Base-by-base conservation (phyloP, 2,113 vertebrate species). In the Daubentonia madagascariensis region DNA sequence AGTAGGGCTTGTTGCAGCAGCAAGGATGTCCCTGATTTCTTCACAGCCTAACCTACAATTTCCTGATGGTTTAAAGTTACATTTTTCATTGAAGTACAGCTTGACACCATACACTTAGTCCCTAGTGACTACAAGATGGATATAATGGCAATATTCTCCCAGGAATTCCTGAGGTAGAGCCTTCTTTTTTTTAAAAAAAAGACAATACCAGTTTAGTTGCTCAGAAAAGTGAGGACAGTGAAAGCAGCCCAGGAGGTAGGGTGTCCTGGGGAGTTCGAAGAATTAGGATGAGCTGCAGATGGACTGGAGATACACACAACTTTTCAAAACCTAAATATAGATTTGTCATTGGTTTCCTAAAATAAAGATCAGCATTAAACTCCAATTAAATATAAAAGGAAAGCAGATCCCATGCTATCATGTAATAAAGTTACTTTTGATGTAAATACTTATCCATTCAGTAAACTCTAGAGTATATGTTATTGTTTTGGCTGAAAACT, bases 381-480 rank as follows among this genome's bases (percentile, higher is more conserved):
- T 93, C 90, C 97, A 98, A 57, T 12, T 48, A 98, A 96, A 83
- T 81, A 97, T 50, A 95, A 52, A 97, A 95, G 52, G 45, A 96
- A 98, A 96, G 96, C 25, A 97, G 78, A 84, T 85, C 96, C 96
- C 32, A 91, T 61, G 86, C 75, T 95, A 94, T 84, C 97, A 98
- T 95, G 67, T 91, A 98, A 97, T 52, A 30, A 96, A 97, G 70
- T 87, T 37, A 97, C 84, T 98, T 97, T 78, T 79, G 90, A 97
- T 96, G 89, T 95, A 97, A 96, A 98, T 94, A 95, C 93, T 98
- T 96, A 97, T 76, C 92, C 48, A 90, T 90, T 96, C 70, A 96
- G 98, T 97, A 95, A 97, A 98, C 97, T 98, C 94, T 97, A 98
- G 96, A 97, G 93, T 57, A 83, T 70, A 97, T 89, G 57, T 78